Base-by-base conservation (phyloP, 2,888 invertebrate genomes). In the Sialis lutaria region DNA sequence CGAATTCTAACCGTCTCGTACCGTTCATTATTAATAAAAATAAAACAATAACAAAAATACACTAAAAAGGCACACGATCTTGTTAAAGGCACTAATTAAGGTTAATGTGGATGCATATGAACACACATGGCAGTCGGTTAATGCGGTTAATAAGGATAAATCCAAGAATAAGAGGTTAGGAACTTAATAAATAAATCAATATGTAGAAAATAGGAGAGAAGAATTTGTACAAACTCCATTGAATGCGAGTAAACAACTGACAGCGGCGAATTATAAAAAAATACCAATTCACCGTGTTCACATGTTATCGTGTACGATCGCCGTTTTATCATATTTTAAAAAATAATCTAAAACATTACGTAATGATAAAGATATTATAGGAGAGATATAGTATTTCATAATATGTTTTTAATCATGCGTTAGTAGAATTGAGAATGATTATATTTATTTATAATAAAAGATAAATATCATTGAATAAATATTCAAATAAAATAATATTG, bases 151-250 rank as follows among this genome's bases (percentile, higher is more conserved):
- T 39, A 34, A 33, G 8, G n/a, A 13, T 30, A 40, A 31, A 45
- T 8, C 32, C 10, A 44, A 13, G 12, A 13, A 39, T 45, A 22
- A 34, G 37, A 45, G 45, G 45, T 45, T 45, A 45, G 39, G 40
- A 45, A 45, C 22, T 33, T 39, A 10, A 33, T 12, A 34, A 42
- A 45, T 39, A 45, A 45, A 45, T 45, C 45, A 45, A 45, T 45
- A 45, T 22, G 33, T 12, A 39, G 12, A 44, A 44, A 39, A 45
- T 31, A 39, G 22, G 40, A 12, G 34, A 44, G 22, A 22, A 22
- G 22, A 37, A 37, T 37, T n/a, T 37, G 39, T 45, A 13, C 45
- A 45, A n/a, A 45, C 45, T 13, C 44, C 9, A 9, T 32, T 8
- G 30, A 12, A 35, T 32, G 22, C 39, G 8, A 33, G 9, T 40